Evolutionary conservation across 2,797 vertebrate genomes (phyloP), one percentile per base, ranked within the genome.

Genomic region (Coreius guichenoti): DNA sequence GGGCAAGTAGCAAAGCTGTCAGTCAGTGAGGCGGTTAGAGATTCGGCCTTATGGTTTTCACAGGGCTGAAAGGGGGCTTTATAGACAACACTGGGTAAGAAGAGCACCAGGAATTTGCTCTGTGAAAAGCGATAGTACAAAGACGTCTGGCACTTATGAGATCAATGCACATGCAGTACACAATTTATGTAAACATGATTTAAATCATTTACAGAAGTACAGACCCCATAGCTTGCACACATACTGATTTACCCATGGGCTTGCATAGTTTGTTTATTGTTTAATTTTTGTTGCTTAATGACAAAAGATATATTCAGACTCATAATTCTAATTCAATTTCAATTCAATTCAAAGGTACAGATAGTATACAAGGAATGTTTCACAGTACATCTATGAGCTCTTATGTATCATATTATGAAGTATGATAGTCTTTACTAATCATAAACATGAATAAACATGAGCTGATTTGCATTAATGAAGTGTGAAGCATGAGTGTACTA

Each of bases 1-100:
- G 77, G 63, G 78, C 79, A 65, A 80, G 69, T 87, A 86, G 87
- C 91, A 87, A 91, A 91, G 90, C 90, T 67, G 88, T 89, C 91
- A 93, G 90, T 92, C 85, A 88, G 61, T 49, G 77, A 84, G 65
- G 26, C 56, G 39, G 80, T 65, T 54, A 74, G 67, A 67, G 72
- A 84, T 79, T 81, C 77, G 74, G 72, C 74, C 19, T 21, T 36
- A 68, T 61, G 79, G 36, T 74, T 82, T 80, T 76, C 45, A 47
- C 61, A 47, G 51, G 58, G 45, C 69, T 70, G 51, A 79, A 83
- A 63, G 56, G 19, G 54, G 31, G 78, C 85, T 90, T 90, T 69
- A 80, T 83, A 75, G 82, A 76, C 80, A 72, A 26, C 49, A n/a
- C 19, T 79, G 70, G 79, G 63, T 83, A 87, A 74, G 65, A 45